Percentiles rank a stretch among this genome's conserved stretches.
These are phyloP conservation scores for Boloria selene DNA, from an alignment of 2,888 invertebrate genomes.

Conservation along the genomic window DNA sequence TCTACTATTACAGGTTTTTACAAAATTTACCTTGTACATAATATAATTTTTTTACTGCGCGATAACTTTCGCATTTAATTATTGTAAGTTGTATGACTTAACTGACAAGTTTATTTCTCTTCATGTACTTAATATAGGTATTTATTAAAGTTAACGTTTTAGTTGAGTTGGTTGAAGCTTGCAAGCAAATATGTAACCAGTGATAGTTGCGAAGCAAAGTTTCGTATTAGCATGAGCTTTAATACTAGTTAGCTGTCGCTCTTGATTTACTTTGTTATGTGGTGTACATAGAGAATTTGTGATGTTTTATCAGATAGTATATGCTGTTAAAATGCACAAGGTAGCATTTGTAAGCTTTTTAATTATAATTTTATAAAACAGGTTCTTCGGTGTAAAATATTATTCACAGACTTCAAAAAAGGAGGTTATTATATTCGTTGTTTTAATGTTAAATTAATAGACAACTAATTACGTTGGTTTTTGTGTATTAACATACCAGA, in stretches of 20 bases:
- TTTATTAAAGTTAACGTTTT: slow-evolving; percentile 20
- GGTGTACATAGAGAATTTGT: slow-evolving; percentile 1
- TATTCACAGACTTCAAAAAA: too few species aligned
- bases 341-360: too few species aligned
- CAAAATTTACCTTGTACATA: too few species aligned
- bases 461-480: too few species aligned
- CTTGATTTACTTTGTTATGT: slow-evolving; percentile 18
- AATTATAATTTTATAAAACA: too few species aligned
- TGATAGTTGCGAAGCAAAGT: slow-evolving; percentile 16
- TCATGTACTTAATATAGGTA: slow-evolving; percentile 11
- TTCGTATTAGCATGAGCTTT: slow-evolving; percentile 15
- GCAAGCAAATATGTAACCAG: slow-evolving; percentile 18
- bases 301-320: background rate
- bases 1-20: too few species aligned
- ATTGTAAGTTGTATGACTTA: slow-evolving; percentile 2
- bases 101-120: slow-evolving; percentile 6
- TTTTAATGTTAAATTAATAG: too few species aligned
- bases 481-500: too few species aligned
- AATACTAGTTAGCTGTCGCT: slow-evolving; percentile 13
- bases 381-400: too few species aligned
- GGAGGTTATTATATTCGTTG: too few species aligned
- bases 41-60: background rate
- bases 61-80: slow-evolving; percentile 5
- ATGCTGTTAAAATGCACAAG: too few species aligned
- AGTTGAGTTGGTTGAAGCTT: slow-evolving; percentile 17